phyloP scores from a whole-genome alignment of 2,113 vertebrate genomes.

The Ondatra zibethicus region DNA sequence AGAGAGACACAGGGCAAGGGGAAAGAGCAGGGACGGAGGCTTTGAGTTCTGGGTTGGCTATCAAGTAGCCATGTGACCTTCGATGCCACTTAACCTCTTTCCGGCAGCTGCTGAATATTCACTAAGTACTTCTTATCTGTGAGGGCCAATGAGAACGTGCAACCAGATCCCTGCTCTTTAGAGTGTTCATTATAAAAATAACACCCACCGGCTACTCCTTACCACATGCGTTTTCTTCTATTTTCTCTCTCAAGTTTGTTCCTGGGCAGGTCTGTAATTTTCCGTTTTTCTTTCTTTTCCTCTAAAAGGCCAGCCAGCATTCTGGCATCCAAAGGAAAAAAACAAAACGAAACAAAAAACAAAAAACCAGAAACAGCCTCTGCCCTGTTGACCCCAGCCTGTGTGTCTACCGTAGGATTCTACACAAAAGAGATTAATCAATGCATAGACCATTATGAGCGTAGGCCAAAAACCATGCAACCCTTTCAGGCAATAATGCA shows the following conservation, averaged over 20 bases:
- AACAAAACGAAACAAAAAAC: background rate
- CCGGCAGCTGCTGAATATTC: conserved; percentile 53
- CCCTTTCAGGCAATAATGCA: background rate
- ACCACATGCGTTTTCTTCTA: background rate
- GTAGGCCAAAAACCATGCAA: background rate
- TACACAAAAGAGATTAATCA: conserved; percentile 6
- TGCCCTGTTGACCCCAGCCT: background rate
- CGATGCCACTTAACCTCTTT: background rate
- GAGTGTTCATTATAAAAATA: conserved; percentile 53
- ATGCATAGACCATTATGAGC: background rate
- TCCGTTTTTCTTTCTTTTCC: background rate
- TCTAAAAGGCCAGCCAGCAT: background rate
- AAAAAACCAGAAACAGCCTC: background rate
- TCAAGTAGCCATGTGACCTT: conserved; percentile 17
- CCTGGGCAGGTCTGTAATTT: conserved; percentile 52
- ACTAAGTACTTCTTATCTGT: conserved; percentile 2
- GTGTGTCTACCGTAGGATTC: background rate
- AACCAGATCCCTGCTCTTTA: conserved; percentile 1
- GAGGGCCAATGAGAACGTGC: background rate
- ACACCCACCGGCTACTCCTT: conserved; percentile 37
- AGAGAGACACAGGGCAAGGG: background rate
- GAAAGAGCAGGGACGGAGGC: conserved; percentile 2
- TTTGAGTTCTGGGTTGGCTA: background rate
- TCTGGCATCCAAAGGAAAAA: background rate
- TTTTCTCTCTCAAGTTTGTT: conserved; percentile 57